phyloP scores from a whole-genome alignment of 1,140 invertebrate genomes.

The Papilio machaon region DNA sequence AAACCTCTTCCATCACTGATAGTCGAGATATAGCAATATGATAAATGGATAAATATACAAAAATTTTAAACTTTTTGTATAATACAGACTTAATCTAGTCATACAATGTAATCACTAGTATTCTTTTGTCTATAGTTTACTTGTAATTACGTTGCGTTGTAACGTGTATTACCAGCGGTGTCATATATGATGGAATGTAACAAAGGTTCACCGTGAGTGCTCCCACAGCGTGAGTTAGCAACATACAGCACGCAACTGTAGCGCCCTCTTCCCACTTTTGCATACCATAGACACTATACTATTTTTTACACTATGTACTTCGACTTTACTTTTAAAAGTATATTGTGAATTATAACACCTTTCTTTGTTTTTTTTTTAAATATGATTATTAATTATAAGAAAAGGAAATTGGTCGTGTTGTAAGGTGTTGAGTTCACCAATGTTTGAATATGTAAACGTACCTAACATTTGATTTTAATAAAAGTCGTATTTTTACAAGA shows the following conservation, averaged over 20 bases:
- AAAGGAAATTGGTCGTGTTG: no score
- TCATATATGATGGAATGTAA: conserved; percentile 48
- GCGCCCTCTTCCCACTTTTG: conserved; percentile 17
- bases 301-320: not conserved
- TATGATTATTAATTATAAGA: no score
- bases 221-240: conserved; percentile 52
- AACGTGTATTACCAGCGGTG: conserved; percentile 34
- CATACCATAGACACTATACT: not conserved
- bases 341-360: not conserved
- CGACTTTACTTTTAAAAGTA: not conserved
- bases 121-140: not conserved
- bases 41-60: no score
- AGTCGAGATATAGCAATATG: no score
- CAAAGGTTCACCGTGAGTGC: conserved; percentile 43
- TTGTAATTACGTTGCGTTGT: not conserved
- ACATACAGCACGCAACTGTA: conserved; percentile 15
- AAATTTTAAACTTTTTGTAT: no score
- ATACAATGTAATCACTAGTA: not conserved
- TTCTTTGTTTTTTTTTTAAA: not conserved
- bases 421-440: no score
- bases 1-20: no score
- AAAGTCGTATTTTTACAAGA: no score
- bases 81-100: no score
- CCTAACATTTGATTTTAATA: no score
- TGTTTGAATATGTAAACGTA: no score